A percentile compares a stretch with the other conserved stretches of the same genome.
Evolutionary conservation across 2,113 vertebrate genomes (phyloP).

Genomic region (Capra hircus): DNA sequence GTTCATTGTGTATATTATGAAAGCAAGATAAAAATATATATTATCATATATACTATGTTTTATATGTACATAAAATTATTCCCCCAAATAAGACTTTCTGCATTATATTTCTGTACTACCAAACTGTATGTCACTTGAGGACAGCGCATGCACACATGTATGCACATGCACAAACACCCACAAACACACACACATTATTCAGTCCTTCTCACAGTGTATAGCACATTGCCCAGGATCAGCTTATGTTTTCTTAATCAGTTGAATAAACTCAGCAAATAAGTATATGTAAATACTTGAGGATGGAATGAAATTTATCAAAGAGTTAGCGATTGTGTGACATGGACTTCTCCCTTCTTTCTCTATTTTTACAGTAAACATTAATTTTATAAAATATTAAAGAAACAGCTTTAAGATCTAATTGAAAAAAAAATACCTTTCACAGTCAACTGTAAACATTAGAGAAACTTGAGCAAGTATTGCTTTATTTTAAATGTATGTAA

Average conservation of each 20-base stretch:
- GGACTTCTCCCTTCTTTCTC: not conserved
- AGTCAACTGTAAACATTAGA: not conserved
- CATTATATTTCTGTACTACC: not conserved
- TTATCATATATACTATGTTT: not conserved
- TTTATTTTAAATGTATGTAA: not conserved
- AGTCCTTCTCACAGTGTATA: not conserved
- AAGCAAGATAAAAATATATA: not conserved
- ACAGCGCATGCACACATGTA: not conserved
- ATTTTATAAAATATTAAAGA: not conserved
- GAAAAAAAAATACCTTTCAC: not conserved
- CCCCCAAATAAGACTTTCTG: not conserved
- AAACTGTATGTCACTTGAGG: not conserved
- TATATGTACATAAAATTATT: not conserved
- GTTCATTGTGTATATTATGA: not conserved
- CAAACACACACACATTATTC: not conserved
- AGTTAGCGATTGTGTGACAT: not conserved
- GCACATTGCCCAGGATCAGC: not conserved
- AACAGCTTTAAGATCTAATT: not conserved
- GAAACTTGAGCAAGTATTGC: not conserved
- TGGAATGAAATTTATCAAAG: not conserved
- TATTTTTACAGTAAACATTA: not conserved
- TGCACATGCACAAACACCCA: accelerated
- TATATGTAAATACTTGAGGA: not conserved
- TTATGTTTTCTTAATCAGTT: not conserved
- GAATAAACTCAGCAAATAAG: not conserved